These are phyloP conservation scores for Orgyia antiqua DNA, from an alignment of 2,888 invertebrate genomes.

Conservation along the genomic window DNA sequence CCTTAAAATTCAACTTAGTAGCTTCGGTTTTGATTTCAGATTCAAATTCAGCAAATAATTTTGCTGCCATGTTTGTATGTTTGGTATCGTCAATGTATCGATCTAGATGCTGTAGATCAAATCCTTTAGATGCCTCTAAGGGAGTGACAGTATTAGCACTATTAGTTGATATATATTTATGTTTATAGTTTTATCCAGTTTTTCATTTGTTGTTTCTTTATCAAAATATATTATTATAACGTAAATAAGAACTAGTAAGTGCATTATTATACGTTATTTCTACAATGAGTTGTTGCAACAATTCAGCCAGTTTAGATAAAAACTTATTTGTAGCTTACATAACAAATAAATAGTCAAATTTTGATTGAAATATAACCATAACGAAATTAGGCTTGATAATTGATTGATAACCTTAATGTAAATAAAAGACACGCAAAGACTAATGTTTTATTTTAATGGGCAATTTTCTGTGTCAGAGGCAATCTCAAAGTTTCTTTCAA, in stretches of 20 bases:
- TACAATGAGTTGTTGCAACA: no score
- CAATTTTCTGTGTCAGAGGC: constrained; percentile 26
- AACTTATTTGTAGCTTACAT: no score
- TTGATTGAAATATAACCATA: no score
- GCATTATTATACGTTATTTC: not conserved
- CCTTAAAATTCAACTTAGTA: not conserved
- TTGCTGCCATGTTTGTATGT: not conserved
- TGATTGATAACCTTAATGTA: no score
- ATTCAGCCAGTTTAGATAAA: no score
- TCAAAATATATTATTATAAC: not conserved
- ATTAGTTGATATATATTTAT: no score
- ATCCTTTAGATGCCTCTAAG: not conserved
- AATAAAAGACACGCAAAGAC: no score
- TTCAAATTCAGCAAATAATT: not conserved
- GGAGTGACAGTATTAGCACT: not conserved
- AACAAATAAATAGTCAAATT: no score
- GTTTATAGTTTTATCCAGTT: no score
- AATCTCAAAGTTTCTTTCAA: constrained; percentile 61
- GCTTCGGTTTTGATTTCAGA: not conserved
- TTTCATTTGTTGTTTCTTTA: no score
- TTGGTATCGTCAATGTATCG: not conserved
- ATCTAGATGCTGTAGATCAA: not conserved
- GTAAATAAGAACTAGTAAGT: not conserved
- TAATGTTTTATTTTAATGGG: no score
- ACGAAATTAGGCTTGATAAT: no score